Evolutionary conservation across 2,888 invertebrate species (phyloP).

Genomic region (Stictocephala bisonia): DNA sequence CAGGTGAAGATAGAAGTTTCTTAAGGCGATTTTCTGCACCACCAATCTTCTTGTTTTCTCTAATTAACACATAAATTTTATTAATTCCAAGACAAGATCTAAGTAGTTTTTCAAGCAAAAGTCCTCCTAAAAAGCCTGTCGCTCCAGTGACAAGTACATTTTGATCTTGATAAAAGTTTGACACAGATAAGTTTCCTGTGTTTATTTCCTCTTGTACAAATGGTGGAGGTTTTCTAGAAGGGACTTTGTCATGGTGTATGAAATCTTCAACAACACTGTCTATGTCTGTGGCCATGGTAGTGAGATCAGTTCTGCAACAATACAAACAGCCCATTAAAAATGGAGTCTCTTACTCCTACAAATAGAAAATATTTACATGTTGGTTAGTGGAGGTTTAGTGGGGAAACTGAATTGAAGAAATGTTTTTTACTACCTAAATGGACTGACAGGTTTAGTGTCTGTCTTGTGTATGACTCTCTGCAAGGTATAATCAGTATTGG

Average conservation of each 20-base stretch:
- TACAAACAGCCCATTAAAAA: no score
- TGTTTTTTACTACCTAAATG: no score
- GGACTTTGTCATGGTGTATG: slow-evolving; percentile 12
- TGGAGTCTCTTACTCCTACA: no score
- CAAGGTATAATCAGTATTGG: no score
- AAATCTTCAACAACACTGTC: slow-evolving; percentile 4
- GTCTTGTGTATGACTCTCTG: no score
- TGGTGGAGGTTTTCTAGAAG: background rate
- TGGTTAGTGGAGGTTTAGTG: no score
- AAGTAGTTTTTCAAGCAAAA: slow-evolving; percentile 14
- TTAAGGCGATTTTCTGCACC: slow-evolving; percentile 14
- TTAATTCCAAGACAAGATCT: background rate
- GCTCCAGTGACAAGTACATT: slow-evolving; percentile 14
- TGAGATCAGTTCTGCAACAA: no score
- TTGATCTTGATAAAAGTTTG: slow-evolving; percentile 1
- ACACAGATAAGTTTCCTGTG: background rate
- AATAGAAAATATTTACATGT: no score
- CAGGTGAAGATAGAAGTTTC: slow-evolving; percentile 15
- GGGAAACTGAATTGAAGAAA: no score
- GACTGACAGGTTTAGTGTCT: no score
- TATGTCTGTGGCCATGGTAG: slow-evolving; percentile 2
- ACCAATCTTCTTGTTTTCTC: slow-evolving; percentile 9
- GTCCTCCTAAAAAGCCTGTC: slow-evolving; percentile 12
- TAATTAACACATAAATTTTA: slow-evolving; percentile 6
- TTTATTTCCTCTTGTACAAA: slow-evolving; percentile 1